Evolutionary conservation across 2,797 vertebrate species (phyloP).

Genomic region (Tokudaia muenninki): DNA sequence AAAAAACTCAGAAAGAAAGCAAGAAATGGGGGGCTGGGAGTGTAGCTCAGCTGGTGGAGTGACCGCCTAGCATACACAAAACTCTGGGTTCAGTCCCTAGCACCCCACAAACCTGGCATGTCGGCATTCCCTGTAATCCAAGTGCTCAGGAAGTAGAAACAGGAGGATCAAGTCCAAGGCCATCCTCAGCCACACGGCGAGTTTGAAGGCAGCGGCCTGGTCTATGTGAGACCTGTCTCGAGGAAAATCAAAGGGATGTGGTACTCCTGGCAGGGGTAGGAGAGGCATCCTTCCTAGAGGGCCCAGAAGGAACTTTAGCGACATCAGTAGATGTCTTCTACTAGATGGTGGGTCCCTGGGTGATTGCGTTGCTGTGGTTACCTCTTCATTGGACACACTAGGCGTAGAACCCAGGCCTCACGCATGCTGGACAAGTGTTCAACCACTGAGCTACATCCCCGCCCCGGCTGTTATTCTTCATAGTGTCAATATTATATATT

Average conservation of each 20-base stretch:
- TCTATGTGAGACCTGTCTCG: neutral
- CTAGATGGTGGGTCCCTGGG: neutral
- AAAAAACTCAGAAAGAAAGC: neutral
- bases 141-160: neutral
- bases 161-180: neutral
- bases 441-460: neutral
- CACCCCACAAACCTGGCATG: neutral
- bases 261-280: rapidly evolving
- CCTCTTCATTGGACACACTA: neutral
- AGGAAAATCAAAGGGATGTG: neutral
- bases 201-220: neutral
- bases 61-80: neutral
- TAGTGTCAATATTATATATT: neutral
- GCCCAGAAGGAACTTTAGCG: no score
- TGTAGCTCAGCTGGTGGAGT: neutral
- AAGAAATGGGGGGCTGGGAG: neutral
- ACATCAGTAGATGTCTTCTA: neutral
- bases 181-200: neutral
- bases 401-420: neutral
- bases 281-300: neutral
- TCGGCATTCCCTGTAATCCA: neutral
- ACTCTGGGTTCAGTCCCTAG: neutral
- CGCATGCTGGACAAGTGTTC: neutral
- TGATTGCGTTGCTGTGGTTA: neutral
- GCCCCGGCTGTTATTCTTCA: neutral